These are phyloP conservation scores for Paramormyrops kingsleyae DNA, from an alignment of 2,113 vertebrate genomes.

Conservation along the genomic window DNA sequence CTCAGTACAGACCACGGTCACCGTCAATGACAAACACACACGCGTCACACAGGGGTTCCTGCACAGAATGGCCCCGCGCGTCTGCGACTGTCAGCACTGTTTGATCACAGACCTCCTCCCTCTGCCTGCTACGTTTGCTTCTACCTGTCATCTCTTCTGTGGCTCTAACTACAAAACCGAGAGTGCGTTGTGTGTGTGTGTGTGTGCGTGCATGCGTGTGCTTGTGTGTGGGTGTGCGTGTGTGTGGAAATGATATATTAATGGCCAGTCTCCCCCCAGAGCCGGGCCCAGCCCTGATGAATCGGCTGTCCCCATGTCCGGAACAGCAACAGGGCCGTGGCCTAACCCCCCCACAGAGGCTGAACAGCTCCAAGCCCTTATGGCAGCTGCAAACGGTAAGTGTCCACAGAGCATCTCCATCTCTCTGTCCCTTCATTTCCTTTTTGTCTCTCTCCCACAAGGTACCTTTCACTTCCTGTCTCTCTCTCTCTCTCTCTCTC, in stretches of 20 bases:
- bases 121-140: not conserved
- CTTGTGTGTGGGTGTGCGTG: not conserved
- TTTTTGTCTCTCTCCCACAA: not conserved
- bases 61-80: not conserved
- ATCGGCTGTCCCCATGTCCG: constrained; percentile 23
- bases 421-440: not conserved
- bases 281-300: constrained; percentile 67
- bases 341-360: constrained; percentile 95
- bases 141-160: not conserved
- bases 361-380: constrained; percentile 93
- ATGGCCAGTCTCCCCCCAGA: constrained; percentile 36
- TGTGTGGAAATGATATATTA: not conserved
- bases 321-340: constrained; percentile 90
- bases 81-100: not conserved
- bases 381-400: constrained; percentile 92
- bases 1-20: not conserved
- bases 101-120: not conserved
- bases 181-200: not conserved
- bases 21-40: not conserved
- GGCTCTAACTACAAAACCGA: not conserved
- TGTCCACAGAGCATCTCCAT: not conserved
- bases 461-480: not conserved
- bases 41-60: not conserved
- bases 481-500: not conserved
- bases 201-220: not conserved